Conservation (phyloP, 2,113 vertebrate species). For the Pseudorasbora parva region DNA sequence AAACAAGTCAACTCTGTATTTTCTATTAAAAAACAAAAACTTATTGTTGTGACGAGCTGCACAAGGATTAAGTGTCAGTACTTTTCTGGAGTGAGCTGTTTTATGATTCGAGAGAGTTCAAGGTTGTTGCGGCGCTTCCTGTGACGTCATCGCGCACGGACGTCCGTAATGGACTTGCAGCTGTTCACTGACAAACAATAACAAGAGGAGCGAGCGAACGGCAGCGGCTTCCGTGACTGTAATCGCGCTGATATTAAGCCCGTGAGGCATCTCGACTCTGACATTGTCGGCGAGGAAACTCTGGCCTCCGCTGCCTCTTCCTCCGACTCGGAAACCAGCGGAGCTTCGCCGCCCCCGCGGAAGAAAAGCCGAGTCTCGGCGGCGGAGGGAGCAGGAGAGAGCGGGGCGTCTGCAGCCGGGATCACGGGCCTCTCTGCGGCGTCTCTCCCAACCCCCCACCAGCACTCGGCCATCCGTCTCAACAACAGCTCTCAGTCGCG, state of each 20-base stretch:
- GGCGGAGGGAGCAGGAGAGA: constrained; percentile 84
- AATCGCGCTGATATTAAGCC: constrained; percentile 53
- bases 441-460: constrained; percentile 53
- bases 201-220: constrained; percentile 68
- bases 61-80: background rate
- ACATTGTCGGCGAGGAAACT: constrained; percentile 80
- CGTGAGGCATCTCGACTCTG: constrained; percentile 71
- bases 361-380: constrained; percentile 84
- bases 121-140: constrained; percentile 82
- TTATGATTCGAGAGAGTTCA: constrained; percentile 53
- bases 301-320: constrained; percentile 82
- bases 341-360: constrained; percentile 83
- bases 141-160: constrained; percentile 80
- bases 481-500: constrained; percentile 41
- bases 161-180: constrained; percentile 80
- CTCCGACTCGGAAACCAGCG: constrained; percentile 80
- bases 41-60: background rate
- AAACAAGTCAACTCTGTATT: no score
- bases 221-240: constrained; percentile 6
- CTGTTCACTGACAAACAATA: constrained; percentile 80
- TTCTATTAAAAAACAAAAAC: no score
- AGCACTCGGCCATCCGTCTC: constrained; percentile 42
- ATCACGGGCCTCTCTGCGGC: constrained; percentile 83
- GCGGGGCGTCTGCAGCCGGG: constrained; percentile 82
- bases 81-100: background rate